Base-by-base conservation (phyloP, 2,888 invertebrate species). In the Apoda limacodes region DNA sequence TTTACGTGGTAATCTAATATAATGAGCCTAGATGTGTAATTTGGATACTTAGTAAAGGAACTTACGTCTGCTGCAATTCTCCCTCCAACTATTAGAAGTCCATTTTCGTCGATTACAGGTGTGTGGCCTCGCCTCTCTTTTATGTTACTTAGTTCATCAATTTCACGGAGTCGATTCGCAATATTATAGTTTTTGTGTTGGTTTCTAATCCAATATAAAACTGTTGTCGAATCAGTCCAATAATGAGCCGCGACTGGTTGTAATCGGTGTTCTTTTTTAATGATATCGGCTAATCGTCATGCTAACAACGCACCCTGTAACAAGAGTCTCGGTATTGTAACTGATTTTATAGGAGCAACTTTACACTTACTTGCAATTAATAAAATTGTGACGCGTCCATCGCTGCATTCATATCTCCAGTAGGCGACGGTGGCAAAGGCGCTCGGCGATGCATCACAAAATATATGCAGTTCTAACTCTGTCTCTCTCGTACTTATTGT, bases 341-440 rank as follows among this genome's bases (percentile, higher is more conserved):
- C 25, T 4, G 31, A 19, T 27, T 36, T 36, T 6, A 32, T 19
- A 1, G 36, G 36, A 4, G 38, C 13, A 9, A 38, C 34, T 20
- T 25, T 30, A 7, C 30, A 15, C 19, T 37, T 37, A 13, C 37
- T 31, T 10, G 27, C 31, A 6, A 36, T 26, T 11, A 41, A 30
- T n/a, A 31, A 25, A 9, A 32, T 9, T 9, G 3, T 12, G 3
- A 32, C 25, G 12, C 13, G 13, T 2, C 30, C 26, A 21, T 37
- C 25, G 9, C n/a, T 23, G 10, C 3, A 17, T 5, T n/a, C 9
- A 6, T 13, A 22, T 4, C 33, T 31, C 32, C 33, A 32, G 12
- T 34, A 41, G 2, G 22, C 31, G 6, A 36, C 40, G n/a, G 34
- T 30, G 20, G 40, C 33, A 22, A 25, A 38, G 13, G 40, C 40